A percentile compares a stretch with the other conserved stretches of the same genome.
These are phyloP conservation scores for Riparia riparia DNA, from an alignment of 2,113 vertebrate species.

Conservation along the genomic window DNA sequence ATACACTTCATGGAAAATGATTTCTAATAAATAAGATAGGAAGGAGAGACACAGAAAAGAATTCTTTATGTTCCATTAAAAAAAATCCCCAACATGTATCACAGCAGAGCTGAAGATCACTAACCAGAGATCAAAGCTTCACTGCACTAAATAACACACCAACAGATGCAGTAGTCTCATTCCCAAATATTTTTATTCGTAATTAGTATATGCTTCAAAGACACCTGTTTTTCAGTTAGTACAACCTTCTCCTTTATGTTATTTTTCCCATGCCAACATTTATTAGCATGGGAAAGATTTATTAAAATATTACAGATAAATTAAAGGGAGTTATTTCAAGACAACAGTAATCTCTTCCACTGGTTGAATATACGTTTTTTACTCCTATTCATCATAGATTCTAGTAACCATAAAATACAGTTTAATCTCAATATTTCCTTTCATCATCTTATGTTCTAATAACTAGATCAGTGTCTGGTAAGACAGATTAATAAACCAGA, in stretches of 20 bases:
- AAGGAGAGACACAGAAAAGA: neutral
- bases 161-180: neutral
- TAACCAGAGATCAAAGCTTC: neutral
- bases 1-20: neutral
- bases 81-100: neutral
- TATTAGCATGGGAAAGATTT: neutral
- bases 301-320: neutral
- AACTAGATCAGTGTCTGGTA: neutral
- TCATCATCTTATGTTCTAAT: neutral
- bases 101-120: neutral
- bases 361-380: neutral
- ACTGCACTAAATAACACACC: neutral
- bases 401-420: neutral
- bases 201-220: neutral
- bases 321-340: neutral
- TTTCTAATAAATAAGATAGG: neutral
- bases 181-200: neutral
- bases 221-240: neutral
- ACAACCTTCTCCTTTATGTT: neutral
- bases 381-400: neutral
- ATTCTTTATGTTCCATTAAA: neutral
- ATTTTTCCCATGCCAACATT: neutral
- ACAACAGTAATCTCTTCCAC: neutral
- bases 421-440: neutral
- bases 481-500: conserved; percentile 14